These are phyloP conservation scores for Clarias batrachus DNA, from an alignment of 2,113 vertebrate species.

Conservation along the genomic window DNA sequence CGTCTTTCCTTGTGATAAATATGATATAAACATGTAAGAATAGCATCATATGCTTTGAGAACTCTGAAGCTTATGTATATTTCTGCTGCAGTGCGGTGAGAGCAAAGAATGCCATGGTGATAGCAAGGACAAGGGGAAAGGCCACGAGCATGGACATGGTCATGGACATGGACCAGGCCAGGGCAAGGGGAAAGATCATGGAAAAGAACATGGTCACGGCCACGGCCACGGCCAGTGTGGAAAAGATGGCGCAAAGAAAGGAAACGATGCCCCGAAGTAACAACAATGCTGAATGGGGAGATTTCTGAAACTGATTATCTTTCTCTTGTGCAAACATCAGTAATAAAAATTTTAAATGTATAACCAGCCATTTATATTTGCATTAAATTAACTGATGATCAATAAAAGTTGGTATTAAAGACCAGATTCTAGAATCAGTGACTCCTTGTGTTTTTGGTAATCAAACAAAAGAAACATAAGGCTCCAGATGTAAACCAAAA, in stretches of 20 bases:
- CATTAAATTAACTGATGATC: neutral
- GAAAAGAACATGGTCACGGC: neutral
- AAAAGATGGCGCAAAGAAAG: neutral
- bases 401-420: neutral
- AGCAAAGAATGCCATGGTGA: neutral
- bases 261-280: neutral
- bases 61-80: neutral
- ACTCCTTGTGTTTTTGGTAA: neutral
- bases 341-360: neutral
- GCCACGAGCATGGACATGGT: neutral
- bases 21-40: neutral
- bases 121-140: neutral
- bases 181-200: accelerated
- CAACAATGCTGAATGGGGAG: neutral
- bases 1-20: neutral
- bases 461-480: neutral
- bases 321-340: neutral
- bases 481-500: neutral
- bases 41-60: neutral
- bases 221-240: neutral
- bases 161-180: neutral
- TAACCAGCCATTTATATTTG: neutral
- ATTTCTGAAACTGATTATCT: neutral
- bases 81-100: neutral
- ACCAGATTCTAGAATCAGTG: neutral